A percentile compares a stretch with the other conserved stretches of the same genome.
Evolutionary conservation across 2,888 invertebrate species (phyloP).

Genomic region (Meteorus cinctellus): DNA sequence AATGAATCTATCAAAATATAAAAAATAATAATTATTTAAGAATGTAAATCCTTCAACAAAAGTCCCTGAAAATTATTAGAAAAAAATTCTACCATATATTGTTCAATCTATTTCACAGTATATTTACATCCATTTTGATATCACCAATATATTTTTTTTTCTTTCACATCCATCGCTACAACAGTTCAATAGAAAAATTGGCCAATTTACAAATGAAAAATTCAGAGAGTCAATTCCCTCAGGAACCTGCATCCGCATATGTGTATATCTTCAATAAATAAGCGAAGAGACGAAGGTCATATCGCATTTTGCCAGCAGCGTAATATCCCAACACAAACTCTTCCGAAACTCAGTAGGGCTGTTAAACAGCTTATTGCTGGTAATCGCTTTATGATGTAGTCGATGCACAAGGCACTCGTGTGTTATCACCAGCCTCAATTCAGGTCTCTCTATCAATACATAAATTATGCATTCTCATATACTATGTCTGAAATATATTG

Average conservation of each 20-base stretch:
- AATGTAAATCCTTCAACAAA: too few species aligned
- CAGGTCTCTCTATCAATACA: neutral
- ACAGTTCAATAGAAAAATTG: too few species aligned
- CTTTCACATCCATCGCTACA: too few species aligned
- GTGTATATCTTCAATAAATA: slow-evolving; percentile 51
- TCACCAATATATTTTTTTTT: too few species aligned
- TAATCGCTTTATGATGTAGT: slow-evolving; percentile 57
- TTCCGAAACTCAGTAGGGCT: slow-evolving; percentile 49
- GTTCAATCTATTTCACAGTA: too few species aligned
- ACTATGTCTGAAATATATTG: neutral
- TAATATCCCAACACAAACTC: slow-evolving; percentile 59
- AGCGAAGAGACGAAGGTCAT: slow-evolving; percentile 54
- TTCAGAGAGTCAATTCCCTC: neutral
- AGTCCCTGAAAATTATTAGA: too few species aligned
- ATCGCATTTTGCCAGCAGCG: slow-evolving; percentile 51
- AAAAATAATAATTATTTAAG: too few species aligned
- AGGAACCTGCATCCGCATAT: neutral
- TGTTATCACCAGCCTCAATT: slow-evolving; percentile 8
- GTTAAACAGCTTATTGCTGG: slow-evolving; percentile 58
- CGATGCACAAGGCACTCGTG: neutral
- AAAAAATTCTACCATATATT: too few species aligned
- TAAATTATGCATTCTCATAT: neutral
- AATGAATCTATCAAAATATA: too few species aligned
- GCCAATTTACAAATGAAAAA: too few species aligned
- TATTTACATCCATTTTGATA: too few species aligned